Evolutionary conservation across 2,797 vertebrate species (phyloP).

Genomic region (Halcyon smyrnensis): DNA sequence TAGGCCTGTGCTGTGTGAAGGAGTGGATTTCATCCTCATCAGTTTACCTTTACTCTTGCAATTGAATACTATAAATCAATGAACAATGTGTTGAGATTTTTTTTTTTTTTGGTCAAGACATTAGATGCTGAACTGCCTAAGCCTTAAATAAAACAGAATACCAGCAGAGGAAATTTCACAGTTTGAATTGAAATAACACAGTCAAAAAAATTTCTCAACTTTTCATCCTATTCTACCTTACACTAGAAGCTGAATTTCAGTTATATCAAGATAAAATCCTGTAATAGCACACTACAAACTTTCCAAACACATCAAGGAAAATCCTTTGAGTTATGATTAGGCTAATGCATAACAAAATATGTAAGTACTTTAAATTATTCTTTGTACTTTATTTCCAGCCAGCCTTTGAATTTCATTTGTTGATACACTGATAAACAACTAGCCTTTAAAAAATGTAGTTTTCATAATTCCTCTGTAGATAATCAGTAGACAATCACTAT

Average conservation of each 20-base stretch:
- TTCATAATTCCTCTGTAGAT: neutral
- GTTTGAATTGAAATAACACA: neutral
- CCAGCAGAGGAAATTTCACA: neutral
- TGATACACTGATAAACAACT: neutral
- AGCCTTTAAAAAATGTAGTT: neutral
- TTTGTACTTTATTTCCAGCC: neutral
- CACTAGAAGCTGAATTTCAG: neutral
- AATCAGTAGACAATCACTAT: neutral
- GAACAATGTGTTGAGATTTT: neutral
- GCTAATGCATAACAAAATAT: neutral
- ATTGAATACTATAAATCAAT: neutral
- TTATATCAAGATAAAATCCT: neutral
- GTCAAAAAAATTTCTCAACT: neutral
- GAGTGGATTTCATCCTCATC: neutral
- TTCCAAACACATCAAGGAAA: neutral
- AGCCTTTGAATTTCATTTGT: neutral
- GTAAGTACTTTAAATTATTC: neutral
- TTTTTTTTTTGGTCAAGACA: neutral
- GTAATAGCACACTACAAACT: neutral
- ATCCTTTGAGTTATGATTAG: neutral
- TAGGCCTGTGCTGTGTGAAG: accelerated
- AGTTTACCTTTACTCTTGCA: neutral
- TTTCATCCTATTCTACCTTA: neutral
- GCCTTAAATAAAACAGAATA: neutral
- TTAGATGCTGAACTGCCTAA: neutral